phyloP scores from a whole-genome alignment of 2,113 vertebrate species.

The Australoheros scitulus region DNA sequence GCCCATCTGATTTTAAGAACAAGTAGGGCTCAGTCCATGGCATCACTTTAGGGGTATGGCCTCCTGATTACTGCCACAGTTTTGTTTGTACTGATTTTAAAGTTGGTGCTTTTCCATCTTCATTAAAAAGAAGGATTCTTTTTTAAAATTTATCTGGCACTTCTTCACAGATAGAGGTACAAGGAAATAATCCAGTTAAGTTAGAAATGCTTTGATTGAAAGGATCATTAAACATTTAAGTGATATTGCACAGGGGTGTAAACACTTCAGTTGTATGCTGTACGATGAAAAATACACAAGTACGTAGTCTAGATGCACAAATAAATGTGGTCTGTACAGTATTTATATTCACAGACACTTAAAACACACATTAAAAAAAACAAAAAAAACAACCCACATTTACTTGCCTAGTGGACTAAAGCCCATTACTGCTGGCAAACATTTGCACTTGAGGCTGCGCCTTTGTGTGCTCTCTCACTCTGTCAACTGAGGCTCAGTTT shows the following conservation, averaged over 20 bases:
- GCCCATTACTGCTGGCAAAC: constrained; percentile 67
- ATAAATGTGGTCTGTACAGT: neutral
- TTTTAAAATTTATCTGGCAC: neutral
- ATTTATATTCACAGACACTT: constrained; percentile 21
- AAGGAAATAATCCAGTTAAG: neutral
- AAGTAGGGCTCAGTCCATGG: neutral
- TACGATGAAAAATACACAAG: constrained; percentile 6
- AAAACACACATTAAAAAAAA: constrained; percentile 13
- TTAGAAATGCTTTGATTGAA: neutral
- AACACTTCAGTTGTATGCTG: neutral
- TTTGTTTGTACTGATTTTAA: neutral
- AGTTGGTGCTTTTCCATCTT: neutral
- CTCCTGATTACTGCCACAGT: neutral
- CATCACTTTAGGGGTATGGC: neutral
- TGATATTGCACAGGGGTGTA: neutral
- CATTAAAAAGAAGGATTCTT: neutral
- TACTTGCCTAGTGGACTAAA: constrained; percentile 39
- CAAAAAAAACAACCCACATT: constrained; percentile 2
- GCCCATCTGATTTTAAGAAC: neutral
- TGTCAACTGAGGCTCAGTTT: constrained; percentile 57
- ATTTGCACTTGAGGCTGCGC: constrained; percentile 53
- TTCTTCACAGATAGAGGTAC: neutral
- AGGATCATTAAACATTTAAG: neutral
- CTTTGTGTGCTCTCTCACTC: constrained; percentile 60
- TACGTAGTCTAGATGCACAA: neutral